Percentiles rank a stretch among this genome's conserved stretches.
phyloP scores from a whole-genome alignment of 2,113 vertebrate species.

The Festucalex cinctus region DNA sequence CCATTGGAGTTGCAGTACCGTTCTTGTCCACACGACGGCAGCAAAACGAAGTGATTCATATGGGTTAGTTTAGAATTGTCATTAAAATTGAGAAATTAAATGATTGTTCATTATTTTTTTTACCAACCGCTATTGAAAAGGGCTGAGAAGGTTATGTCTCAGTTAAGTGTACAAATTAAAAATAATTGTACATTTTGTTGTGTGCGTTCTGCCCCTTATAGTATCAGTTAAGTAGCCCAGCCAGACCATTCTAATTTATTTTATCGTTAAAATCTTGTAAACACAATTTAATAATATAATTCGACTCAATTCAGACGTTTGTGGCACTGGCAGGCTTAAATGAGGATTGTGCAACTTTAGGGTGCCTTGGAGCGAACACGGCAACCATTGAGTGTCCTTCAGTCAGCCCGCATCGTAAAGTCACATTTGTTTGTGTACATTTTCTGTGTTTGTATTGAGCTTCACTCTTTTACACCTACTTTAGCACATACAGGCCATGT shows the following conservation, averaged over 20 bases:
- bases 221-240: background rate
- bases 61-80: too few species aligned
- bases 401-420: background rate
- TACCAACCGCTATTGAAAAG: background rate
- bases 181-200: background rate
- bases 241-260: background rate
- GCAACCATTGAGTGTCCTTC: background rate
- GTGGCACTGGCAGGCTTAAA: background rate
- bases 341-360: too few species aligned
- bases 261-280: too few species aligned
- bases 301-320: background rate
- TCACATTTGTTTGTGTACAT: slow-evolving; percentile 2
- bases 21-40: slow-evolving; percentile 29
- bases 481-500: background rate
- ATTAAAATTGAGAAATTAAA: background rate
- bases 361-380: background rate
- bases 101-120: background rate
- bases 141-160: background rate
- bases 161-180: background rate
- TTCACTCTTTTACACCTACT: background rate
- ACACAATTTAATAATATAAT: background rate
- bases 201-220: too few species aligned
- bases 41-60: background rate
- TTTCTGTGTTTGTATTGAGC: background rate
- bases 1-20: slow-evolving; percentile 17